A percentile compares a stretch with the other conserved stretches of the same genome.
Evolutionary conservation across 2,113 vertebrate species (phyloP).

Genomic region (Centrocercus urophasianus): DNA sequence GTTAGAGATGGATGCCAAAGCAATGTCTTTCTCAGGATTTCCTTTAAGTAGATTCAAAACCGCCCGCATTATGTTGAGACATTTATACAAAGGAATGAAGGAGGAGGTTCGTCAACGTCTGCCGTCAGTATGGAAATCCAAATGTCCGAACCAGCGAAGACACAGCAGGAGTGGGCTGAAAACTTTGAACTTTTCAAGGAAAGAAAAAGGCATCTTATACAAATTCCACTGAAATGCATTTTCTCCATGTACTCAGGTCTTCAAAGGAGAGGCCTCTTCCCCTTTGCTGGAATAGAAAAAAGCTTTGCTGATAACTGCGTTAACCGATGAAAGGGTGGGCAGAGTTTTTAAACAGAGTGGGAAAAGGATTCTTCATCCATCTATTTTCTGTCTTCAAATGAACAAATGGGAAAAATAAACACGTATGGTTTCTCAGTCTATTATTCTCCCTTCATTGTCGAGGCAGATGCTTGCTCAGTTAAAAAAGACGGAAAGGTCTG

Average conservation of each 20-base stretch:
- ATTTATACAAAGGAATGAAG: neutral
- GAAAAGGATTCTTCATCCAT: neutral
- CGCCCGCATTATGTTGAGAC: neutral
- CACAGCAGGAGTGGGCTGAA: neutral
- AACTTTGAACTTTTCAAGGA: neutral
- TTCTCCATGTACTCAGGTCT: accelerated
- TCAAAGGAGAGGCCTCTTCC: neutral
- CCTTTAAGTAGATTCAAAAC: neutral
- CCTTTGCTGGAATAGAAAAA: neutral
- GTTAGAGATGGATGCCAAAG: neutral
- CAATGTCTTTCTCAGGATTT: neutral
- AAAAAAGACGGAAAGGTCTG: neutral
- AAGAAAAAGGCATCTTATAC: neutral
- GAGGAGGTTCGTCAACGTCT: conserved; percentile 1
- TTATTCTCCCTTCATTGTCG: neutral
- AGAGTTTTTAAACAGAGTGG: neutral
- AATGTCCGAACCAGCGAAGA: neutral
- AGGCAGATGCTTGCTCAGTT: neutral
- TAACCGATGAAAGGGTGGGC: neutral
- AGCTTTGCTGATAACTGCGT: neutral
- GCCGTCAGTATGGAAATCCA: neutral
- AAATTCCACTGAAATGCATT: neutral
- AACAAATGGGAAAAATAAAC: neutral
- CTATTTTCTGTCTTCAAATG: neutral
- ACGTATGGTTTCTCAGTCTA: accelerated